Percentiles rank a stretch among this genome's conserved stretches.
phyloP scores from a whole-genome alignment of 2,113 vertebrate genomes.

The Phaethornis superciliosus region DNA sequence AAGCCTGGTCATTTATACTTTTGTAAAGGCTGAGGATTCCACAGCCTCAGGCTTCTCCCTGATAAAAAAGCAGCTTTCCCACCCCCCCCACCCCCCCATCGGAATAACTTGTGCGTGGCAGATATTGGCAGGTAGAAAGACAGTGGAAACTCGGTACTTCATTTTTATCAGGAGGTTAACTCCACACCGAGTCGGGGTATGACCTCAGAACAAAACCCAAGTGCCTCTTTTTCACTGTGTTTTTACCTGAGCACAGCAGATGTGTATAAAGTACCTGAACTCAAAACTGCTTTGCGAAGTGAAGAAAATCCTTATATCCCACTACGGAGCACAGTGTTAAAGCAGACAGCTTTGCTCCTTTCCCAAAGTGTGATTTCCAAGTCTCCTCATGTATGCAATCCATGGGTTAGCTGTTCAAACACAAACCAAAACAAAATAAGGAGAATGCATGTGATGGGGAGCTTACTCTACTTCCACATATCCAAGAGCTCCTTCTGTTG shows the following conservation, averaged over 20 bases:
- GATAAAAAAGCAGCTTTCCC: slow-evolving; percentile 38
- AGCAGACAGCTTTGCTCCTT: slow-evolving; percentile 27
- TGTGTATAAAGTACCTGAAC: slow-evolving; percentile 53
- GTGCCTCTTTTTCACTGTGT: slow-evolving; percentile 2
- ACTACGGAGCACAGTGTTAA: background rate
- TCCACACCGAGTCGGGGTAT: background rate
- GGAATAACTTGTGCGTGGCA: slow-evolving; percentile 21
- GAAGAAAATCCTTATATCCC: slow-evolving; percentile 35
- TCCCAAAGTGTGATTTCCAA: background rate
- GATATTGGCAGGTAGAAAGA: slow-evolving; percentile 42
- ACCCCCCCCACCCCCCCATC: background rate
- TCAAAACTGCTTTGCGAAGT: slow-evolving; percentile 43
- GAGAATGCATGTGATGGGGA: background rate
- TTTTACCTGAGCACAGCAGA: slow-evolving; percentile 54
- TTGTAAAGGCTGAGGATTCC: slow-evolving; percentile 46
- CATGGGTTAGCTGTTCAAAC: background rate
- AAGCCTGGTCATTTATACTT: slow-evolving; percentile 47
- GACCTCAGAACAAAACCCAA: slow-evolving; percentile 57
- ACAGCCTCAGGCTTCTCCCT: slow-evolving; percentile 44
- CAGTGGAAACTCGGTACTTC: slow-evolving; percentile 28
- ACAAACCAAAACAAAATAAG: slow-evolving; percentile 21
- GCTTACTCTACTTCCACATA: background rate
- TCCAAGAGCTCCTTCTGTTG: slow-evolving; percentile 7
- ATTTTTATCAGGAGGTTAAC: slow-evolving; percentile 55
- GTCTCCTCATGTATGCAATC: background rate